phyloP scores from a whole-genome alignment of 2,113 vertebrate genomes.

The Sisor rabdophorus region DNA sequence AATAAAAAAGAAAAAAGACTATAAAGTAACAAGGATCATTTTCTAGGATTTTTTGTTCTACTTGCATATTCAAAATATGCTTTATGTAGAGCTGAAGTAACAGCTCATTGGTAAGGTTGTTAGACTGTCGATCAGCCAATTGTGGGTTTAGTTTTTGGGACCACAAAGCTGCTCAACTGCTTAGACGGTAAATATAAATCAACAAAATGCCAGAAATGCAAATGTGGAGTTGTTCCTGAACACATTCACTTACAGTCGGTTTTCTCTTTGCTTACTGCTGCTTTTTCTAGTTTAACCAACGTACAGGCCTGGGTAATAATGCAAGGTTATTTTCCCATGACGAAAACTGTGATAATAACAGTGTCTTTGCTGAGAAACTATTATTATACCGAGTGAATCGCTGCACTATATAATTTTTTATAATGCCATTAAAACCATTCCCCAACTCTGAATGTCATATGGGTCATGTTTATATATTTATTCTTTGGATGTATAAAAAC shows the following conservation, averaged over 20 bases:
- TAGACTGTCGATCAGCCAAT: no score
- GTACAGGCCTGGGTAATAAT: background rate
- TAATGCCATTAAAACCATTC: background rate
- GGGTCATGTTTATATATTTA: background rate
- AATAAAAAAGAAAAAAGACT: no score
- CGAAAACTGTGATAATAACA: background rate
- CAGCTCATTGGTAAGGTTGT: no score
- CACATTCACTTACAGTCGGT: background rate
- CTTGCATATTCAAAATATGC: background rate
- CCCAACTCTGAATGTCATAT: background rate
- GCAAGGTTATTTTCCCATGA: background rate
- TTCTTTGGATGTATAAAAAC: background rate
- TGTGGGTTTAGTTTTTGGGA: no score
- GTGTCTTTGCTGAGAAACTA: background rate
- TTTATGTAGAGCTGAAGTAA: background rate
- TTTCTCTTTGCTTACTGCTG: background rate
- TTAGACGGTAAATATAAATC: no score
- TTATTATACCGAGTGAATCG: background rate
- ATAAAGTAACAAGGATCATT: no score
- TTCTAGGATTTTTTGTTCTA: background rate
- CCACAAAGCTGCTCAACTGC: no score
- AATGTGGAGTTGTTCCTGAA: background rate
- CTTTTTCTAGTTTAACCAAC: background rate
- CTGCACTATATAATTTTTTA: background rate
- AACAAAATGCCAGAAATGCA: no score